A percentile compares a stretch with the other conserved stretches of the same genome.
These are phyloP conservation scores for Ceratitis capitata DNA, from an alignment of 1,140 invertebrate species.

Conservation along the genomic window DNA sequence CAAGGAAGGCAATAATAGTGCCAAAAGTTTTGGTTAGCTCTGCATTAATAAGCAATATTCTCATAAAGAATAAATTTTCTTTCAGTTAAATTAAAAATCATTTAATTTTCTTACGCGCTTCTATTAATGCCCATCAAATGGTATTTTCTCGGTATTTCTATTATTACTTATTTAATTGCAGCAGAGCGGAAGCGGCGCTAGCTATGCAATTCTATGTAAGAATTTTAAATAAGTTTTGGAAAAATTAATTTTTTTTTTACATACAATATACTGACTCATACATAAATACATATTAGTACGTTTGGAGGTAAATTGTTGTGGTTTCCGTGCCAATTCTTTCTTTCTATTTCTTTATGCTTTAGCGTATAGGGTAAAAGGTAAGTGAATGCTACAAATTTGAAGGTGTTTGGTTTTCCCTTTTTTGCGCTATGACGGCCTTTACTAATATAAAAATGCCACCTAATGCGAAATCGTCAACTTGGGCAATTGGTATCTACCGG, in stretches of 20 bases:
- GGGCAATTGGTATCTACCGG: not conserved
- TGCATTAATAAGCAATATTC: too few species aligned
- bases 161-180: too few species aligned
- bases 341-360: not conserved
- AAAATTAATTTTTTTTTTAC: too few species aligned
- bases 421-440: not conserved
- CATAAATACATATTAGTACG: too few species aligned
- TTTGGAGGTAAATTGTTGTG: not conserved
- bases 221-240: not conserved
- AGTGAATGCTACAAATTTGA: not conserved
- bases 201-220: not conserved
- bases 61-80: too few species aligned
- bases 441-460: not conserved
- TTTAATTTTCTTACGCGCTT: too few species aligned
- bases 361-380: not conserved
- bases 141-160: too few species aligned
- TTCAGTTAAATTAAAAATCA: too few species aligned
- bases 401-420: not conserved
- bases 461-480: not conserved
- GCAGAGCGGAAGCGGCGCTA: slow-evolving; percentile 6
- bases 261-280: too few species aligned
- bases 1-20: too few species aligned
- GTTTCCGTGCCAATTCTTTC: not conserved
- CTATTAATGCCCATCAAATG: too few species aligned
- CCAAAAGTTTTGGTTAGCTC: too few species aligned